Percentiles rank a stretch among this genome's conserved stretches.
phyloP scores from a whole-genome alignment of 1,140 invertebrate species.

The Delia radicum region DNA sequence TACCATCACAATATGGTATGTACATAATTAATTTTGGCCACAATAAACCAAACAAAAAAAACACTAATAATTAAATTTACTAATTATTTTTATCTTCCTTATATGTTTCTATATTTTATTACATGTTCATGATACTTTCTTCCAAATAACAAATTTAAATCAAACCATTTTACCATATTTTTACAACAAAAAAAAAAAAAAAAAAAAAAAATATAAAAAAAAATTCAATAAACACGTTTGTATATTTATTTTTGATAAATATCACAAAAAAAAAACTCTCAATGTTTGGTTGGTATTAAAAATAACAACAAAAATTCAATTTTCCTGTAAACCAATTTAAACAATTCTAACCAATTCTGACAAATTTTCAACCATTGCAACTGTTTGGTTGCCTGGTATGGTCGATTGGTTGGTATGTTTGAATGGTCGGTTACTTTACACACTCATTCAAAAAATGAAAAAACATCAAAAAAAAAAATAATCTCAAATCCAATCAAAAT shows the following conservation, averaged over 20 bases:
- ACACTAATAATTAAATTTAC: background rate
- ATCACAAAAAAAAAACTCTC: background rate
- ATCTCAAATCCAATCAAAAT: background rate
- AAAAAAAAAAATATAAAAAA: background rate
- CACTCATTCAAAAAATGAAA: background rate
- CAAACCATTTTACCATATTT: background rate
- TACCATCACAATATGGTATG: constrained; percentile 72
- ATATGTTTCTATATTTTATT: constrained; percentile 23
- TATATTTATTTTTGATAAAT: too few species aligned
- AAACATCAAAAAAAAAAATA: background rate
- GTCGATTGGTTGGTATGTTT: constrained; percentile 3
- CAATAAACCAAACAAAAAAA: background rate
- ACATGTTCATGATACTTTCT: background rate
- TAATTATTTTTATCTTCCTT: constrained; percentile 35
- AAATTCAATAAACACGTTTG: background rate
- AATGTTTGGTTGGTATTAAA: background rate
- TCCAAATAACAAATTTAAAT: background rate
- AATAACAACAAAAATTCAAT: constrained; percentile 10
- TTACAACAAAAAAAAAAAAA: background rate
- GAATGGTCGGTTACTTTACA: background rate
- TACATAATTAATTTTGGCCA: constrained; percentile 20
- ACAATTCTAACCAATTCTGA: constrained; percentile 8
- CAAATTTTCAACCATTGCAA: background rate
- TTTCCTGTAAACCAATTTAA: constrained; percentile 18
- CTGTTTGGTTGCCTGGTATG: background rate